phyloP scores from a whole-genome alignment of 64 coral and sea anemone genomes.

The Orbicella faveolata region DNA sequence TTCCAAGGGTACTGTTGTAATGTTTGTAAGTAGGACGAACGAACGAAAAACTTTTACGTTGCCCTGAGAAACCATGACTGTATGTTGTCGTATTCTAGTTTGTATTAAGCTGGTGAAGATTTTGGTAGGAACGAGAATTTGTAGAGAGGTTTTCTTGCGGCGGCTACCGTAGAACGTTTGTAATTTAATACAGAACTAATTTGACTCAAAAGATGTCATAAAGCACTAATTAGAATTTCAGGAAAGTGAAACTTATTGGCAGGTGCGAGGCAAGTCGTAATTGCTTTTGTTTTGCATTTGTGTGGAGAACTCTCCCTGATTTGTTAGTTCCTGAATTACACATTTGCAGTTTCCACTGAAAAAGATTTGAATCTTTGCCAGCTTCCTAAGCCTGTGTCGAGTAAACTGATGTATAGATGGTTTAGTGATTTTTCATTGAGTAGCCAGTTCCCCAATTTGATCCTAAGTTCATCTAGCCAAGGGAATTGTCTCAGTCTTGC shows the following conservation, averaged over 20 bases:
- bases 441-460: background rate
- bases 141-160: no score
- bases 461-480: background rate
- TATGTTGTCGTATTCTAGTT: background rate
- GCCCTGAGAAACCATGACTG: background rate
- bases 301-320: no score
- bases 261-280: no score
- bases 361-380: background rate
- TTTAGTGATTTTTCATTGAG: background rate
- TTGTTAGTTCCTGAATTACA: no score
- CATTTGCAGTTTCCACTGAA: background rate
- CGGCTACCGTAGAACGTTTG: no score
- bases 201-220: no score
- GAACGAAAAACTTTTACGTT: background rate
- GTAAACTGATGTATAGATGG: background rate
- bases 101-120: background rate
- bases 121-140: background rate
- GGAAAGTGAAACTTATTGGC: no score
- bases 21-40: conserved; percentile 26
- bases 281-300: no score
- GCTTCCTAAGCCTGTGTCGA: background rate
- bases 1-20: background rate
- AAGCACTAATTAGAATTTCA: no score
- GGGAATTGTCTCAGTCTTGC: no score
- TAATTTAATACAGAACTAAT: no score